Evolutionary conservation across 2,888 invertebrate genomes (phyloP).

Genomic region (Timandra comae): DNA sequence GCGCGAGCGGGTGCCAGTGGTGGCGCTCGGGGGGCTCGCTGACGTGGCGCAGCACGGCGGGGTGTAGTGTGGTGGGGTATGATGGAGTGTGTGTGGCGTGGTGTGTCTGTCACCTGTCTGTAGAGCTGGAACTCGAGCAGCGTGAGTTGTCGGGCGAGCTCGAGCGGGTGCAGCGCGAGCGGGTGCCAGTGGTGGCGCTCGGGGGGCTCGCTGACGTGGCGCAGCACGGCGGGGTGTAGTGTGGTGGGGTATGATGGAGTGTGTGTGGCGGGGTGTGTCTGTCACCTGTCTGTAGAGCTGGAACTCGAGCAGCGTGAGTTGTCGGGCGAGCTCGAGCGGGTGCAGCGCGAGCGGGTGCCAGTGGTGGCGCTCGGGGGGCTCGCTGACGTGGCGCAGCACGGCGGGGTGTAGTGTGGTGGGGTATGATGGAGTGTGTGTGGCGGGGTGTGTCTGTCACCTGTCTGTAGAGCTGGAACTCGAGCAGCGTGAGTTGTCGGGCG

Average conservation of each 20-base stretch:
- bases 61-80: too few relatives aligned
- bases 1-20: conserved; percentile 77
- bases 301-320: conserved; percentile 96
- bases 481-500: conserved; percentile 94
- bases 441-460: too few relatives aligned
- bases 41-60: conserved; percentile 46
- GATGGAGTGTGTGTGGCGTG: too few relatives aligned
- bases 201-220: conserved; percentile 51
- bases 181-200: conserved; percentile 63
- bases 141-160: conserved; percentile 96
- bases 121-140: conserved; percentile 93
- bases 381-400: conserved; percentile 45
- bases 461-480: conserved; percentile 90
- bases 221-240: conserved; percentile 47
- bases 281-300: conserved; percentile 78
- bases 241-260: too few relatives aligned
- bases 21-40: conserved; percentile 42
- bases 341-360: conserved; percentile 85
- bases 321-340: conserved; percentile 97
- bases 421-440: too few relatives aligned
- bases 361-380: conserved; percentile 37
- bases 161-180: conserved; percentile 93
- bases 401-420: too few relatives aligned
- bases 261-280: too few relatives aligned
- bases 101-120: conserved; percentile 33